phyloP scores from a whole-genome alignment of 2,113 vertebrate species.

The Varanus komodoensis region DNA sequence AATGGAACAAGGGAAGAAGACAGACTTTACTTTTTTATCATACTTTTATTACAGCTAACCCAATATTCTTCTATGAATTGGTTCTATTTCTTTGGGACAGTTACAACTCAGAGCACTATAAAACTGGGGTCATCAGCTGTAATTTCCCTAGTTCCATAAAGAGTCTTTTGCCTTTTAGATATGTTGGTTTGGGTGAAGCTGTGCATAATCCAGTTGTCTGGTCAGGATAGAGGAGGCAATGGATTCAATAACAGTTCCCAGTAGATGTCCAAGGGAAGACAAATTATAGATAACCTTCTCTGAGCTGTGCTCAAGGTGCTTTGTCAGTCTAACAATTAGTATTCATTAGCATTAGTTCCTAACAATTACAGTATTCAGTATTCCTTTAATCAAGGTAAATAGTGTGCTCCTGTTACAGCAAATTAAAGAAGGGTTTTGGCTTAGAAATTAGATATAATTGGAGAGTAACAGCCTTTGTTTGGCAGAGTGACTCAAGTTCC shows the following conservation, averaged over 20 bases:
- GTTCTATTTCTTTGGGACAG: conserved; percentile 21
- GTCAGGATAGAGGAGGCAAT: not conserved
- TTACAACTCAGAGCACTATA: not conserved
- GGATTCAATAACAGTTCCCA: not conserved
- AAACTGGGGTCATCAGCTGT: not conserved
- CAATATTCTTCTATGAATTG: conserved; percentile 18
- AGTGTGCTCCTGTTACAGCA: not conserved
- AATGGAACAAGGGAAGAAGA: not conserved
- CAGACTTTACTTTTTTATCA: conserved; percentile 11
- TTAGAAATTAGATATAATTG: conserved; percentile 25
- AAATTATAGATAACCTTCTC: conserved; percentile 14
- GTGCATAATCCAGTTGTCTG: accelerated
- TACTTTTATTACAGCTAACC: conserved; percentile 12
- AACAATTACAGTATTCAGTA: not conserved
- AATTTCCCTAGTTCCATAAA: conserved; percentile 18
- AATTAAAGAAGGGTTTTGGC: not conserved
- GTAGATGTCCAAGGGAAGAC: not conserved
- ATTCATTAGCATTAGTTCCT: not conserved
- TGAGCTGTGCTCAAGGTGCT: not conserved
- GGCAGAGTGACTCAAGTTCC: not conserved
- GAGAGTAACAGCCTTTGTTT: conserved; percentile 1
- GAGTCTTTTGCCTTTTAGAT: not conserved
- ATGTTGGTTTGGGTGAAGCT: conserved; percentile 13
- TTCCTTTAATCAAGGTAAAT: not conserved
- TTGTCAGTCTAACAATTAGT: not conserved